A percentile compares a stretch with the other conserved stretches of the same genome.
phyloP scores from a whole-genome alignment of 2,113 vertebrate genomes.

The Alexandromys fortis region DNA sequence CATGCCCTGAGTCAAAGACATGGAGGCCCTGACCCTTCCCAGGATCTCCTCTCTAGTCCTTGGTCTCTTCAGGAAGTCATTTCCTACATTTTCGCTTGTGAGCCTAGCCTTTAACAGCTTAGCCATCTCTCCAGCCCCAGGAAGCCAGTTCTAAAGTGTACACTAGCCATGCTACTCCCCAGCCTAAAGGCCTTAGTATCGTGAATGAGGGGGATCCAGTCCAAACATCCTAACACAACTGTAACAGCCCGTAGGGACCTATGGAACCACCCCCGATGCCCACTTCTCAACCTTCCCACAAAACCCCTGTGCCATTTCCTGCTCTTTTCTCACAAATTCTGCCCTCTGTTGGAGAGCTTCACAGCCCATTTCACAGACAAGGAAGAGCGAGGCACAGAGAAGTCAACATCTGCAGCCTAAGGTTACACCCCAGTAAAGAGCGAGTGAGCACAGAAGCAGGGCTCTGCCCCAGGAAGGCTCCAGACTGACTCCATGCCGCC shows the following conservation, averaged over 20 bases:
- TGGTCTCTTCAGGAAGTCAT: background rate
- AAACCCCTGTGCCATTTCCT: background rate
- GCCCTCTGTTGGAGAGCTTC: background rate
- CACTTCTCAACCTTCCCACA: conserved; percentile 12
- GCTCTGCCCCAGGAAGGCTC: background rate
- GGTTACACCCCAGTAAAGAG: background rate
- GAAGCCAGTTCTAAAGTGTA: background rate
- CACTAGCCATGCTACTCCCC: background rate
- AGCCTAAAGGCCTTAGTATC: background rate
- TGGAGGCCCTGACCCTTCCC: background rate
- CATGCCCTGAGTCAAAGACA: background rate
- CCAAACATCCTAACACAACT: conserved; percentile 51
- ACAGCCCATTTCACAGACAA: conserved; percentile 31
- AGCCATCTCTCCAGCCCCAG: background rate
- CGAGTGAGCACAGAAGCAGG: background rate
- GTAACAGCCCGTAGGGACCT: background rate
- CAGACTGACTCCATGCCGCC: background rate
- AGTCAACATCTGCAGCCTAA: background rate
- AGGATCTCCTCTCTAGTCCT: background rate
- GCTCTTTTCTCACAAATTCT: background rate
- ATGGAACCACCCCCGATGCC: background rate
- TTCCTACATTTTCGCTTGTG: background rate
- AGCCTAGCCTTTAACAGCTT: too few relatives aligned
- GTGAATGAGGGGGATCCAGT: background rate
- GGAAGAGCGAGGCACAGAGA: background rate